These are phyloP conservation scores for Fukomys damarensis DNA, from an alignment of 2,113 vertebrate species.

Conservation along the genomic window DNA sequence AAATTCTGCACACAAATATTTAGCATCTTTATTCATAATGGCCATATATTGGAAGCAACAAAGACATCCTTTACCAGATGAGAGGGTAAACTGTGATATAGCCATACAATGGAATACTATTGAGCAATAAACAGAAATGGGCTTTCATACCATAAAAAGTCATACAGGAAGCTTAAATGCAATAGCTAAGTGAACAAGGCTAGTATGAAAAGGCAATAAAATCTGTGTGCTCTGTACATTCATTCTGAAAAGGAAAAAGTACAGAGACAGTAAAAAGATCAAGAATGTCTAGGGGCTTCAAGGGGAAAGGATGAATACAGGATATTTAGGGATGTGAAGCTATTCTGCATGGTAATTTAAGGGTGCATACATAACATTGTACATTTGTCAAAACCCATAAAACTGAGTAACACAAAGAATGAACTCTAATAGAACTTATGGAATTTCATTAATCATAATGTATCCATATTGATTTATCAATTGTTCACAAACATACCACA, in stretches of 20 bases:
- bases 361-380: not conserved
- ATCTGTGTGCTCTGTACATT: not conserved
- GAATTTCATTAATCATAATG: not conserved
- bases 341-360: not conserved
- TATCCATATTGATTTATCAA: not conserved
- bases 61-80: not conserved
- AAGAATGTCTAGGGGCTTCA: not conserved
- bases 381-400: not conserved
- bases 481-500: not conserved
- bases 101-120: not conserved
- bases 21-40: not conserved
- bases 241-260: not conserved
- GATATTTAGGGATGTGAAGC: not conserved
- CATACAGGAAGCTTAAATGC: not conserved
- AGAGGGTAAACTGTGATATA: not conserved
- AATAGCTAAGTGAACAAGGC: not conserved
- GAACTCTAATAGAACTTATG: not conserved
- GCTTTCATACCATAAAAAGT: not conserved
- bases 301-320: not conserved
- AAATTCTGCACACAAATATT: not conserved
- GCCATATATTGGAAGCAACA: not conserved
- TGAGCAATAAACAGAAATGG: constrained; percentile 11
- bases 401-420: not conserved
- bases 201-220: not conserved
- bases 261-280: not conserved